Conservation (phyloP, 2,888 invertebrate genomes). For the Clepsis dumicolana region DNA sequence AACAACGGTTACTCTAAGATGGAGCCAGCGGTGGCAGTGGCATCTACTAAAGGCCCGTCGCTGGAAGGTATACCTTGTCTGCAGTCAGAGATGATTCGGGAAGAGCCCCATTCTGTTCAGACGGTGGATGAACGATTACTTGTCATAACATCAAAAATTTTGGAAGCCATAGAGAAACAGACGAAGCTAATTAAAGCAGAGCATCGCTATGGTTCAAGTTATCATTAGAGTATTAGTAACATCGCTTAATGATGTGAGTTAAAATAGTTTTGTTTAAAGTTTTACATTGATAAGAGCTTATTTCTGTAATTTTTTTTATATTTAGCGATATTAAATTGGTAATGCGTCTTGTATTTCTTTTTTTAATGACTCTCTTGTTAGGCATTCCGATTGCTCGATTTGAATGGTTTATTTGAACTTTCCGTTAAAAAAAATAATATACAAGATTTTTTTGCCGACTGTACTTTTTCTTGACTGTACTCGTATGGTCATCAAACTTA, state of each 20-base stretch:
- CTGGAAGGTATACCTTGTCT: conserved; percentile 73
- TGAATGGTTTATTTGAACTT: neutral
- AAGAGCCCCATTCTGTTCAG: conserved; percentile 28
- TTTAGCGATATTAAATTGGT: neutral
- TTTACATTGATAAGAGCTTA: neutral
- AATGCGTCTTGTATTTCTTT: neutral
- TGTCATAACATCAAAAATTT: conserved; percentile 68
- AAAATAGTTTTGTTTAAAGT: neutral
- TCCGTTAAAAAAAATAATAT: too few species aligned
- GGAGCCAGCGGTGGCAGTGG: conserved; percentile 58
- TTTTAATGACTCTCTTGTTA: neutral
- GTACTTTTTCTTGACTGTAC: too few species aligned
- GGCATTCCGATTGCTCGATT: neutral
- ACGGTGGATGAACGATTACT: conserved; percentile 69
- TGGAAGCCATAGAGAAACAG: conserved; percentile 73
- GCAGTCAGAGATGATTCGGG: conserved; percentile 44
- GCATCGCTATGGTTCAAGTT: neutral
- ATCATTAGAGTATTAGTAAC: conserved; percentile 1
- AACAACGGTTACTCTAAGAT: conserved; percentile 73
- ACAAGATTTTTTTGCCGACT: too few species aligned
- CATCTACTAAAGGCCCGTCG: conserved; percentile 52
- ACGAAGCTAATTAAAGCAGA: conserved; percentile 49
- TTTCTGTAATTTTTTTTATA: neutral
- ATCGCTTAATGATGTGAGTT: conserved; percentile 6
- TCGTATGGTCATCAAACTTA: too few species aligned